Percentiles rank a stretch among this genome's conserved stretches.
Evolutionary conservation across 1,140 invertebrate species (phyloP).

Genomic region (Ladona fulva): DNA sequence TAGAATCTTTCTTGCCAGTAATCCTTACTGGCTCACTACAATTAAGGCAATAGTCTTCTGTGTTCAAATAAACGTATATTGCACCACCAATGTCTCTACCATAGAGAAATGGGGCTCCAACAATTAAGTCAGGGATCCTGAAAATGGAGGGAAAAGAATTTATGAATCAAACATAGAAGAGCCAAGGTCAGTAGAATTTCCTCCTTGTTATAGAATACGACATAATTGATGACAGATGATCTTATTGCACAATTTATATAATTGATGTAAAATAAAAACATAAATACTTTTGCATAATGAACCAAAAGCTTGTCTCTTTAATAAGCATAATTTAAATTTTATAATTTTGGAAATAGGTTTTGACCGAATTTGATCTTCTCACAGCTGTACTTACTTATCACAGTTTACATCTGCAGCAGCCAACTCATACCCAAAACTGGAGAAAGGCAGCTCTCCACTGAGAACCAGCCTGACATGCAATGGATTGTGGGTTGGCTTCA

Average conservation of each 20-base stretch:
- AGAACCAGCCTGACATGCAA: constrained; percentile 56
- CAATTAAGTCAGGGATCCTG: constrained; percentile 74
- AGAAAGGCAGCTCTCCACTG: constrained; percentile 76
- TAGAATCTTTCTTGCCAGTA: constrained; percentile 61
- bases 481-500: constrained; percentile 21
- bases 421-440: constrained; percentile 83
- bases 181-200: too few relatives aligned
- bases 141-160: constrained; percentile 23
- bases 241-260: too few relatives aligned
- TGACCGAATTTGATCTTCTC: too few relatives aligned
- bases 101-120: constrained; percentile 89
- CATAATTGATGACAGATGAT: too few relatives aligned
- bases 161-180: background rate
- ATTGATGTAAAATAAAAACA: too few relatives aligned
- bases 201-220: too few relatives aligned
- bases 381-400: constrained; percentile 53
- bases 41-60: constrained; percentile 31
- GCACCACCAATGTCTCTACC: constrained; percentile 70
- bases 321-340: too few relatives aligned
- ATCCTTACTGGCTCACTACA: constrained; percentile 47
- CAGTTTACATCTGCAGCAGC: constrained; percentile 75
- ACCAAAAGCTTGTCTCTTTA: too few relatives aligned
- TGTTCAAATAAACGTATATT: constrained; percentile 78
- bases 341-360: too few relatives aligned
- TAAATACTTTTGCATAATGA: too few relatives aligned